Evolutionary conservation across 2,113 vertebrate species (phyloP), one percentile per base, ranked within the genome.

Genomic region (Rhinolophus ferrumequinum): DNA sequence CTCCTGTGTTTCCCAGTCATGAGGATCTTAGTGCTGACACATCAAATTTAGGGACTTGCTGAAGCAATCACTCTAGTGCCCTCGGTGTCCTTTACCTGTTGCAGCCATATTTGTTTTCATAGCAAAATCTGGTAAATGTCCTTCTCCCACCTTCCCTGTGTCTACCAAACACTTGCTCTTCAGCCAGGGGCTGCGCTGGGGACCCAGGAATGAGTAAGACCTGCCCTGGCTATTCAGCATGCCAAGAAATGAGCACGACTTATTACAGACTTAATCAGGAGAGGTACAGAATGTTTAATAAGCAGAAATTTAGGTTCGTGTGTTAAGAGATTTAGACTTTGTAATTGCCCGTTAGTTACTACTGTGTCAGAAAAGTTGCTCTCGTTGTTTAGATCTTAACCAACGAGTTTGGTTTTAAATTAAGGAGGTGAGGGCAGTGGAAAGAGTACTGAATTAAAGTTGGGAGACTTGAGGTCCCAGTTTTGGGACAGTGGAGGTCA

Each of bases 361-460:
- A 54, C 38, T 81, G 11, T 72, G 2, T 84, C 6, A 60, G 82
- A 56, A 85, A 93, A 85, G n/a, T 81, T 54, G 28, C 60, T 95
- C 47, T 91, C 33, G 22, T 72, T 86, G 44, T 84, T 79, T 70
- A 41, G 41, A 72, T 52, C 30, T 67, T 87, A 73, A 38, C 41
- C 56, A 13, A 16, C 67, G 69, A 60, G 13, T 56, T 93, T 86
- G n/a, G 26, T 47, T 89, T 97, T 80, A 77, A 50, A 89, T 84
- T 33, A 88, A 52, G 47, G 28, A 15, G 33, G 9, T 85, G 58
- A 44, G 11, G 30, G 13, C 19, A 19, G 15, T 89, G n/a, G 41
- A 73, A 76, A 35, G 66, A 62, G 22, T 50, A 22, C 12, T 19
- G 44, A 64, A 24, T 8, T 22, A 16, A 88, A 67, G 38, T 62